phyloP scores from a whole-genome alignment of 2,113 vertebrate species.

The Cryptomyrus ogoouensis region DNA sequence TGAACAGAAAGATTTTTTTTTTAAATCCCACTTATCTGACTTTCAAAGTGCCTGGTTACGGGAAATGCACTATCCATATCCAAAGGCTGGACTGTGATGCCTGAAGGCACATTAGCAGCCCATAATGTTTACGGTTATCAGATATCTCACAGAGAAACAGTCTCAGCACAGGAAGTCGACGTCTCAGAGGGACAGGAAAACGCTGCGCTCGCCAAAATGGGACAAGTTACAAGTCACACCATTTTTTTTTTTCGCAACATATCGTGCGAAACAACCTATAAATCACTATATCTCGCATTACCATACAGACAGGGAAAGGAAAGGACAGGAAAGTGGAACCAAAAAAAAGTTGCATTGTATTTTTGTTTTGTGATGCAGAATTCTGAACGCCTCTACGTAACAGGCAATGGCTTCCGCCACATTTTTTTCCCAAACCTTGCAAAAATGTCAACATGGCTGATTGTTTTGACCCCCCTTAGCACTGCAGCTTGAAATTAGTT shows the following conservation, averaged over 20 bases:
- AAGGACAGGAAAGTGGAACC: background rate
- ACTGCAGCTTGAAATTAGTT: conserved; percentile 11
- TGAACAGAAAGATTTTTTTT: background rate
- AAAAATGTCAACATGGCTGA: background rate
- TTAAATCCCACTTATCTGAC: background rate
- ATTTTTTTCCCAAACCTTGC: background rate
- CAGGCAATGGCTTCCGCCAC: background rate
- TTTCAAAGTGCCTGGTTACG: conserved; percentile 2
- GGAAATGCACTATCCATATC: background rate
- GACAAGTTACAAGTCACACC: background rate
- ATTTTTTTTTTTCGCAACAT: background rate
- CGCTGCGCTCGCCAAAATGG: background rate
- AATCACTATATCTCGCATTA: background rate
- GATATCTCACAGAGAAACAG: background rate
- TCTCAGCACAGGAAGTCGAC: background rate
- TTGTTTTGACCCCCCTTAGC: background rate
- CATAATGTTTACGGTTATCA: background rate
- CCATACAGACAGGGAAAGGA: background rate
- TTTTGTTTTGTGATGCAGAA: background rate
- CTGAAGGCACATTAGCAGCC: background rate
- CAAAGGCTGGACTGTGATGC: background rate
- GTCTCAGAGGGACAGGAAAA: background rate
- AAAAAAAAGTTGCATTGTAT: background rate
- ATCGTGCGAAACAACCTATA: background rate
- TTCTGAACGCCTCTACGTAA: background rate